Evolutionary conservation across 2,113 vertebrate genomes (phyloP), one percentile per base, ranked within the genome.

Genomic region (Chamaetylas fuelleborni): DNA sequence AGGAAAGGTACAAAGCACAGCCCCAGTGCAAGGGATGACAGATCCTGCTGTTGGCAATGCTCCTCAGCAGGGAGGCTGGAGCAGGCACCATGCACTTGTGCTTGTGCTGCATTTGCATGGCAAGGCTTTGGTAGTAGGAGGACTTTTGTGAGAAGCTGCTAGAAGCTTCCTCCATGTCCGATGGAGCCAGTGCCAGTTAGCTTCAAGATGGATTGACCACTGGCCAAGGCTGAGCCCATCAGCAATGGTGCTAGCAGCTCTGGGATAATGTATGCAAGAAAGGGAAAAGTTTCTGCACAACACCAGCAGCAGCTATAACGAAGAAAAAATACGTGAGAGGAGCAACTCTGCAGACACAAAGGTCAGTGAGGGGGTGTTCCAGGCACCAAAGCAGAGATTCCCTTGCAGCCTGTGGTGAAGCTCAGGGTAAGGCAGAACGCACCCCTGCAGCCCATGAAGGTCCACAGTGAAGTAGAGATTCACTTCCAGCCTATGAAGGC

Each of bases 51-150:
- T 14, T 73, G n/a, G 24, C 54, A 65, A 7, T 24, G 54, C 42
- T 67, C 15, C 43, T 74, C 4, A 5, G 57, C 33, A 62, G 17
- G 16, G 14, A 36, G 53, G 36, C 3, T 53, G 54, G n/a, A 87
- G 50, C 64, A 61, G 50, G 40, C 25, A 29, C 18, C 0, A 2
- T 8, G 23, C 23, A 23, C 6, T 1, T 13, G 6, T 1, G 2
- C 17, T 54, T 42, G 47, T 48, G 24, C 12, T 67, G 40, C 9
- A 28, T 56, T 81, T 69, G 26, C 0, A 0, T 56, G 40, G 54
- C 40, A 61, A 48, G 31, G 54, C 33, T 74, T 81, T 50, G 40
- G 54, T 61, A 53, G 40, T 20, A 28, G 26, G 23, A 15, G 11
- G 15, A 26, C 6, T 73, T 33, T 47, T 74, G 47, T n/a, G 42